Percentiles rank a stretch among this genome's conserved stretches.
Conservation (phyloP, 2,888 invertebrate genomes). For the Blomia tropicalis region DNA sequence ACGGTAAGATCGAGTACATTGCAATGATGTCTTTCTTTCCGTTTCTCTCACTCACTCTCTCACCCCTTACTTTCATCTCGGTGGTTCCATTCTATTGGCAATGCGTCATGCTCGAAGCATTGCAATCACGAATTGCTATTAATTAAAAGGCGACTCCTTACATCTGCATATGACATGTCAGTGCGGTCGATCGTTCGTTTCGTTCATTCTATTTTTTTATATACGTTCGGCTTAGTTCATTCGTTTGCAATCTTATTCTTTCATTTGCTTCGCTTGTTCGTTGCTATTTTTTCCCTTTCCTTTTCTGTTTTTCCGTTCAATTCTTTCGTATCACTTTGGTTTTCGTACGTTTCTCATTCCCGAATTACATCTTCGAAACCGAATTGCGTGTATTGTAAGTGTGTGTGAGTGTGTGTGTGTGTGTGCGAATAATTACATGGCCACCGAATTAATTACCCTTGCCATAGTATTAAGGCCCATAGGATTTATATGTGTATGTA, state of each 20-base stretch:
- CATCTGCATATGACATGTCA: conserved; percentile 8
- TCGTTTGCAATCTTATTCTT: neutral
- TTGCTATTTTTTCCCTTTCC: neutral
- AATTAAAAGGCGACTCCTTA: conserved; percentile 4
- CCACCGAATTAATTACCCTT: neutral
- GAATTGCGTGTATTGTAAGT: no score
- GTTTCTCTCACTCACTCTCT: neutral
- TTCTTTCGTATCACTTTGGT: no score
- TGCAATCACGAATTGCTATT: conserved; percentile 2
- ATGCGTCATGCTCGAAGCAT: neutral
- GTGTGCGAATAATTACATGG: neutral
- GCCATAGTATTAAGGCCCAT: neutral
- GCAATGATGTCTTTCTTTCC: neutral
- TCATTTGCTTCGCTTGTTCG: no score
- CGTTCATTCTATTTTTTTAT: no score
- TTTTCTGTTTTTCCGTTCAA: neutral
- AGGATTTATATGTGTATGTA: no score
- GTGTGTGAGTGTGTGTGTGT: no score
- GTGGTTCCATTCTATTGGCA: neutral
- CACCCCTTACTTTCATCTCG: neutral
- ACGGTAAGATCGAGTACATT: no score
- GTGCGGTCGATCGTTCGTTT: neutral
- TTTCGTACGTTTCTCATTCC: no score
- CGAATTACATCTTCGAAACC: no score
- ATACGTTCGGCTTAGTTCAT: no score